These are phyloP conservation scores for Magallana angulata DNA, from an alignment of 1,140 invertebrate species.

Conservation along the genomic window DNA sequence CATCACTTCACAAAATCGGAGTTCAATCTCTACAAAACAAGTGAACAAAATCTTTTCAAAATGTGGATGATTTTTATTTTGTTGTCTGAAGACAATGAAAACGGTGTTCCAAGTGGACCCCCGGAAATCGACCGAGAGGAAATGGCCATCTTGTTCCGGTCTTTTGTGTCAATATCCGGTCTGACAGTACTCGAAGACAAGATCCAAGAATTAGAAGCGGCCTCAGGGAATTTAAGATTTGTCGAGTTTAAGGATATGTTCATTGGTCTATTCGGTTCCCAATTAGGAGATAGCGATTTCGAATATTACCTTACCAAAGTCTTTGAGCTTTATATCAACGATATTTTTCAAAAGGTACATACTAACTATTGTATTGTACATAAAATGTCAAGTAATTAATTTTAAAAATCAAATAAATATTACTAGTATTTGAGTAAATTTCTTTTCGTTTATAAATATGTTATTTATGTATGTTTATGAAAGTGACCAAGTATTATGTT, in stretches of 20 bases:
- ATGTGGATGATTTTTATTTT: conserved; percentile 90
- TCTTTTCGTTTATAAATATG: too few species aligned
- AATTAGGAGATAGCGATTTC: conserved; percentile 83
- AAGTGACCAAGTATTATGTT: too few species aligned
- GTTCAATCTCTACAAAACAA: conserved; percentile 41
- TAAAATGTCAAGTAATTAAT: too few species aligned
- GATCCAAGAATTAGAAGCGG: conserved; percentile 29
- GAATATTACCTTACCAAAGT: conserved; percentile 78
- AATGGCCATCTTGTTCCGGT: conserved; percentile 72
- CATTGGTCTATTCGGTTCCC: conserved; percentile 85
- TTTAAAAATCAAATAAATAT: too few species aligned
- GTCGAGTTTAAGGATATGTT: conserved; percentile 86
- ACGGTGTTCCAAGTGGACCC: conserved; percentile 66
- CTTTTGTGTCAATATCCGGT: conserved; percentile 71
- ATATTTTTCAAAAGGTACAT: conserved; percentile 38
- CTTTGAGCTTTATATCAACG: background rate
- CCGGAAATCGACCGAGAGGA: conserved; percentile 76
- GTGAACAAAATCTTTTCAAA: conserved; percentile 82
- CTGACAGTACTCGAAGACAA: conserved; percentile 53
- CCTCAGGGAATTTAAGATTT: conserved; percentile 81
- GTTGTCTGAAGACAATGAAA: conserved; percentile 82
- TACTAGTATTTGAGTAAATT: too few species aligned
- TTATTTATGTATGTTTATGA: too few species aligned
- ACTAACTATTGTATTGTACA: too few species aligned
- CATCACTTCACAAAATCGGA: background rate